Conservation (phyloP, 2,113 vertebrate genomes). For the Scortum barcoo region DNA sequence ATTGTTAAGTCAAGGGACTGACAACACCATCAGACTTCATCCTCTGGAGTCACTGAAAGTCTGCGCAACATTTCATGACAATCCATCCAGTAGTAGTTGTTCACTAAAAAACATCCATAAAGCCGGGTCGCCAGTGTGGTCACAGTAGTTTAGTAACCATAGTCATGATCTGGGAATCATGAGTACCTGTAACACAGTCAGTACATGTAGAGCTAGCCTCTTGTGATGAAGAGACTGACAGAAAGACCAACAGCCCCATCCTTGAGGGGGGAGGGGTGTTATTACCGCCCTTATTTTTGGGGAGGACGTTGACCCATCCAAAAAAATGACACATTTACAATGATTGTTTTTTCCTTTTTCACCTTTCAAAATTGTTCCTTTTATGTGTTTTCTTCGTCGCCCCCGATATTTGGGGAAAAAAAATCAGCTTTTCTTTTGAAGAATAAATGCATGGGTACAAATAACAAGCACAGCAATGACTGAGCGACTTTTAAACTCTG, state of each 20-base stretch:
- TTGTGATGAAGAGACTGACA: neutral
- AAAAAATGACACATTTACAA: slow-evolving; percentile 41
- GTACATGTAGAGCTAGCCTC: too few species aligned
- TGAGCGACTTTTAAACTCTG: slow-evolving; percentile 25
- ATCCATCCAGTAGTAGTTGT: neutral
- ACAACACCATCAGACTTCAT: neutral
- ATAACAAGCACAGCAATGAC: slow-evolving; percentile 27
- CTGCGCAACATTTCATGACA: neutral
- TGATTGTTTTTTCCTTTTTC: slow-evolving; percentile 40
- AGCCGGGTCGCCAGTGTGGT: neutral
- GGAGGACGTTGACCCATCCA: neutral
- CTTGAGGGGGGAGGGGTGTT: neutral
- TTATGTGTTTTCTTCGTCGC: slow-evolving; percentile 30
- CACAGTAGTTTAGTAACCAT: neutral
- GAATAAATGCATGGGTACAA: slow-evolving; percentile 31
- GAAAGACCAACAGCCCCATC: neutral
- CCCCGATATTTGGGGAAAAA: neutral
- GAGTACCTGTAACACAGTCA: neutral
- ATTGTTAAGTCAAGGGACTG: neutral
- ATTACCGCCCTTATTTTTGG: neutral
- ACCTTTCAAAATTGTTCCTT: slow-evolving; percentile 28
- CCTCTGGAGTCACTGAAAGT: neutral
- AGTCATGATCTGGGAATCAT: neutral
- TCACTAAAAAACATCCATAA: neutral
- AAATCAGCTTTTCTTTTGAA: slow-evolving; percentile 33